Base-by-base conservation (phyloP, 1,140 invertebrate genomes). In the Brachionus koreanus region DNA sequence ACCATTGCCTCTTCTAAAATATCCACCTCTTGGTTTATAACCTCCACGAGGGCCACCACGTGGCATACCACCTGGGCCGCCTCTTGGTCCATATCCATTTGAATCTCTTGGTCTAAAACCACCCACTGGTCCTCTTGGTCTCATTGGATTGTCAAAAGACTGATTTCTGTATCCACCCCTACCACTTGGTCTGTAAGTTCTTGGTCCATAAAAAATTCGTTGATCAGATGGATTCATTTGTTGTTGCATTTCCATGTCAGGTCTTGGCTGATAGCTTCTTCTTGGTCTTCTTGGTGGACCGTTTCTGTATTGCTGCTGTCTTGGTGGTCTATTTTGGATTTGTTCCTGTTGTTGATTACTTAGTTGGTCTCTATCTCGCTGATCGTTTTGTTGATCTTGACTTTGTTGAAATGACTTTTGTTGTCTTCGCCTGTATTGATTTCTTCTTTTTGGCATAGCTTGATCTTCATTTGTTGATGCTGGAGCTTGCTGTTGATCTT, bases 251-350 rank as follows among this genome's bases (percentile, higher is more conserved):
- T 74, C 69, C 39, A 39, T 23, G 5, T 46, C 39, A 0, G 33
- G 65, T 74, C 69, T 49, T 43, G 37, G 69, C 42, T 74, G 65
- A 19, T 65, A n/a, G n/a, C n/a, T n/a, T n/a, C n/a, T n/a, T n/a
- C n/a, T n/a, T n/a, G n/a, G n/a, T n/a, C n/a, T n/a, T n/a, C n/a
- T n/a, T n/a, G n/a, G n/a, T n/a, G n/a, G n/a, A n/a, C n/a, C n/a
- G n/a, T n/a, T n/a, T n/a, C 61, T 69, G 35, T 69, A 37, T 69
- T n/a, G 37, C n/a, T 9, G 65, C 35, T 39, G 65, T 33, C 61
- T 29, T 65, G 61, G 61, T 29, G 61, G 65, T n/a, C 65, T 52
- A 16, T 52, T 52, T 16, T 5, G n/a, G n/a, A n/a, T n/a, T n/a
- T n/a, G n/a, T n/a, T n/a, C n/a, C n/a, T n/a, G n/a, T n/a, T n/a